phyloP scores from a whole-genome alignment of 1,140 invertebrate species.

The Tetranychus urticae region DNA sequence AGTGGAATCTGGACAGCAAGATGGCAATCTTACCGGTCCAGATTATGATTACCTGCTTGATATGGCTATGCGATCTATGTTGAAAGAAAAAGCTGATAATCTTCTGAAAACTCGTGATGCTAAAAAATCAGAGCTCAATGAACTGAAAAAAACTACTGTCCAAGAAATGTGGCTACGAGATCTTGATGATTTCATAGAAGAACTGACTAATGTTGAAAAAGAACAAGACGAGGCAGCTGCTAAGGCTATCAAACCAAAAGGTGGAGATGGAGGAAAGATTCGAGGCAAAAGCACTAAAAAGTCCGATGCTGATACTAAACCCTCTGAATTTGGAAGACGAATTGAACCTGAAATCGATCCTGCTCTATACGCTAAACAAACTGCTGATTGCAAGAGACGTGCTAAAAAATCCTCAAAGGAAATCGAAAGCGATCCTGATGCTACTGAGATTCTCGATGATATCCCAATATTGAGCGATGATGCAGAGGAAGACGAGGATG shows the following conservation, averaged over 20 bases:
- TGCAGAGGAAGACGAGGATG: not conserved
- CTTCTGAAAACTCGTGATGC: conserved; percentile 25
- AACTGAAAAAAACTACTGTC: conserved; percentile 35
- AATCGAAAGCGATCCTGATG: not conserved
- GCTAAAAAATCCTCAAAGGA: conserved; percentile 3
- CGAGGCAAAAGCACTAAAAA: conserved; percentile 13
- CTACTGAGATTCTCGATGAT: not conserved
- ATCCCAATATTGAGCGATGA: not conserved
- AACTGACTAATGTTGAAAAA: conserved; percentile 21
- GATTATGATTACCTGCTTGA: conserved; percentile 69
- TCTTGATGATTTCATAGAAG: conserved; percentile 45
- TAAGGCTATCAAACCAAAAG: conserved; percentile 10
- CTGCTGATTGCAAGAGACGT: conserved; percentile 10
- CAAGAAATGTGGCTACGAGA: conserved; percentile 66
- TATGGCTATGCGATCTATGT: conserved; percentile 84
- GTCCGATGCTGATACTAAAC: conserved; percentile 10
- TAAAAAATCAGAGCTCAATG: conserved; percentile 20
- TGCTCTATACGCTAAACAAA: conserved; percentile 36
- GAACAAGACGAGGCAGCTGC: conserved; percentile 4
- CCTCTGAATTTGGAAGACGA: not conserved
- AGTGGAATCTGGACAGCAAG: conserved; percentile 15
- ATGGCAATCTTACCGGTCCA: conserved; percentile 4
- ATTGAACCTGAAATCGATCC: conserved; percentile 46
- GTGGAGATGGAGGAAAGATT: conserved; percentile 34
- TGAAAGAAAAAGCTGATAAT: conserved; percentile 78